A percentile compares a stretch with the other conserved stretches of the same genome.
Conservation (phyloP, 2,797 vertebrate genomes). For the Hafferia zeledoni region DNA sequence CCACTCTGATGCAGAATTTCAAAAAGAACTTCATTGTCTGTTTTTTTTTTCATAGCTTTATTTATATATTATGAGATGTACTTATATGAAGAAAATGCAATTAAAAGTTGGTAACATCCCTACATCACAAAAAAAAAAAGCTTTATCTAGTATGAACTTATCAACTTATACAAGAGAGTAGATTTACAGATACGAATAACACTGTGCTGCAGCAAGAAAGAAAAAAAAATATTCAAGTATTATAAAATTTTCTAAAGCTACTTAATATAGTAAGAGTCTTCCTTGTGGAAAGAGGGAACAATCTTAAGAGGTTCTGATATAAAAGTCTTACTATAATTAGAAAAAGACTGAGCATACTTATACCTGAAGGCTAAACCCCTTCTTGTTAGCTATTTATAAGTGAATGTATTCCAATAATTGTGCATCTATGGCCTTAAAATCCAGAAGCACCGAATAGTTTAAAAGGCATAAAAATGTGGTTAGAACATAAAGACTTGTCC, state of each 20-base stretch:
- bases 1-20: background rate
- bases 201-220: background rate
- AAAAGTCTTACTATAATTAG: background rate
- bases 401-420: background rate
- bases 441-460: background rate
- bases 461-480: background rate
- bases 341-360: background rate
- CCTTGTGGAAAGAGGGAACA: background rate
- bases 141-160: background rate
- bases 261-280: background rate
- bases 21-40: background rate
- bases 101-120: background rate
- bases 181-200: background rate
- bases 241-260: background rate
- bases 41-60: background rate
- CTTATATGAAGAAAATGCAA: background rate
- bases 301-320: background rate
- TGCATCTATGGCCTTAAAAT: background rate
- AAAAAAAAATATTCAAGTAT: background rate
- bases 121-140: background rate
- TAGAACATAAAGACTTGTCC: background rate
- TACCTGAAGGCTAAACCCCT: background rate
- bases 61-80: background rate
- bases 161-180: background rate
- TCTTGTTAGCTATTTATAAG: background rate